Base-by-base conservation (phyloP, 2,888 invertebrate species). In the Aphidius colemani region DNA sequence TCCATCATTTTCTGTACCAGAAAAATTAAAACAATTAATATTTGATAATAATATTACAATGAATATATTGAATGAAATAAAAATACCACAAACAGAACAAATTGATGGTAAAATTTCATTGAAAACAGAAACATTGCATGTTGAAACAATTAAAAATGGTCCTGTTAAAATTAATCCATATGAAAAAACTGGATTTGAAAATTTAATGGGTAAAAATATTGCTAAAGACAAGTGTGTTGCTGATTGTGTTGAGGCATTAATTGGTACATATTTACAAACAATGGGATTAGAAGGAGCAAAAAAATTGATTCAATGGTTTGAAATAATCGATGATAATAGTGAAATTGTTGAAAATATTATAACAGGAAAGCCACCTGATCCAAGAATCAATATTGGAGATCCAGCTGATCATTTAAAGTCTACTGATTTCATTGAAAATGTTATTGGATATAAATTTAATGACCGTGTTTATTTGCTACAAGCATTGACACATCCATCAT, bases 401-500 rank as follows among this genome's bases (percentile, higher is more conserved):
- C 30, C 30, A 30, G 46, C 71, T 5, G 56, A 83, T 84, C 49
- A 83, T 30, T 3, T 30, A 4, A 30, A 30, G 5, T 69, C 55
- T n/a, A 68, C 9, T 82, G 68, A 70, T 76, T 43, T 75, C 50
- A 78, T 93, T 9, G 91, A 95, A 78, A 63, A 80, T 2, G 87
- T 85, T 55, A 73, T 95, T 5, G 85, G 87, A 0, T 96, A 95
- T 80, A 86, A 84, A 66, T 99, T 98, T 82, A 87, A 86, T 0
- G 91, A 98, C 77, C 88, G 89, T 1, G 88, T 90, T 0, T 93
- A 89, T 76, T 85, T 98, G 7, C 80, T 98, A 13, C 48, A 93
- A 88, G 96, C 96, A 0, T 85, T 99, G 59, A 95, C 98, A 0
- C 99, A 99, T 84, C 88, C 96, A 0, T 95, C 97, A 0, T 96